Evolutionary conservation across 1,140 invertebrate genomes (phyloP).

Genomic region (Diachasma alloeum): DNA sequence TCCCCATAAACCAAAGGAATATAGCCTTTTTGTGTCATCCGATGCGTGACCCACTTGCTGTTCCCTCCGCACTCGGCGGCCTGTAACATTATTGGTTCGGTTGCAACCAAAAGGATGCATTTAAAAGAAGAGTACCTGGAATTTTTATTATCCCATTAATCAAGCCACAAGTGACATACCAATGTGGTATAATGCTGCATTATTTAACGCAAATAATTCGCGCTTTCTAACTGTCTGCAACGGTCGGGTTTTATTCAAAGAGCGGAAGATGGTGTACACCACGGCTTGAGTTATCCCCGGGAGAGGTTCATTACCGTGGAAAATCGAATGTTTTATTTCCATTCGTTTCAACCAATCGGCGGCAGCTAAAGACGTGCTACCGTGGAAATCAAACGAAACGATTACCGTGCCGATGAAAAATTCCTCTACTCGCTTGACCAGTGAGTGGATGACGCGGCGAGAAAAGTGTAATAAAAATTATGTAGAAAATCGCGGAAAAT

Average conservation of each 20-base stretch:
- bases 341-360: background rate
- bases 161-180: slow-evolving; percentile 3
- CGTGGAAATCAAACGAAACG: background rate
- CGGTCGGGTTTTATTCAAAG: slow-evolving; percentile 6
- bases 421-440: background rate
- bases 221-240: slow-evolving; percentile 7
- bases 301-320: slow-evolving; percentile 5
- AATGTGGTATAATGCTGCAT: background rate
- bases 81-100: background rate
- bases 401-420: background rate
- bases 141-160: slow-evolving; percentile 3
- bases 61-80: background rate
- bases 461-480: too few species aligned
- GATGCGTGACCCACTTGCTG: slow-evolving; percentile 1
- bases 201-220: slow-evolving; percentile 8
- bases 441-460: too few species aligned
- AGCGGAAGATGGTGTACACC: background rate
- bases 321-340: background rate
- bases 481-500: too few species aligned
- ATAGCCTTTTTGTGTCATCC: background rate
- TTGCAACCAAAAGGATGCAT: background rate
- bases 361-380: background rate
- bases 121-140: slow-evolving; percentile 4
- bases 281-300: background rate
- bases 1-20: too few species aligned